Evolutionary conservation across 1,140 invertebrate species (phyloP), one percentile per base, ranked within the genome.

Genomic region (Drosophila tsacasi): DNA sequence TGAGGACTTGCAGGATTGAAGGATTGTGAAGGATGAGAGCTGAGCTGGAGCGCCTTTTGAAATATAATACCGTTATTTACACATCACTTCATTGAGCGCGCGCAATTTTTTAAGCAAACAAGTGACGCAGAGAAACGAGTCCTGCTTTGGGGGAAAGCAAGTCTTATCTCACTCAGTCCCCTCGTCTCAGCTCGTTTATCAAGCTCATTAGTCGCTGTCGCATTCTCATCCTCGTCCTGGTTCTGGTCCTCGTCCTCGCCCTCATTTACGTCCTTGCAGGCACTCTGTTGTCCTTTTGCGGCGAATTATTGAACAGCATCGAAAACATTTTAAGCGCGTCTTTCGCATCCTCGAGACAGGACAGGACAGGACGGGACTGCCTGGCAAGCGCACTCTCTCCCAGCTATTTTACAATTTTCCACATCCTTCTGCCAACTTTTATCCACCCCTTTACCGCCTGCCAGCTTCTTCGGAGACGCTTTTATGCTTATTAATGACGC

Each of bases 231-330:
- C 30, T 49, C 37, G 54, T 23, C 23, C 19, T 35, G 44, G 54
- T 62, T 17, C 68, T 25, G 35, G 67, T 44, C 32, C 27, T 25
- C 46, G 35, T 62, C 19, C 71, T 27, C 58, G 67, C 54, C 32
- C 71, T 75, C 30, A 57, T 42, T 50, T 47, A 54, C 27, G 23
- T 39, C 30, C 30, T 57, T 25, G 15, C 39, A 9, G 49, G 10
- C 42, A 46, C 61, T 37, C 30, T 42, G 57, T 32, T 83, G 83
- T 79, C 80, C 65, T 68, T 79, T 61, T 55, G 62, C 71, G 77
- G 66, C 61, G 73, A 89, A 89, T 89, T 89, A 89, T 89, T 89
- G 84, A 89, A 89, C 84, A 89, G 84, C 84, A 89, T 84, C 83
- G 84, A 89, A 90, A 90, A 89, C 85, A 89, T 85, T 90, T 90